Evolutionary conservation across 2,888 invertebrate genomes (phyloP), one percentile per base, ranked within the genome.

Genomic region (Caenorhabditis macrosperma): DNA sequence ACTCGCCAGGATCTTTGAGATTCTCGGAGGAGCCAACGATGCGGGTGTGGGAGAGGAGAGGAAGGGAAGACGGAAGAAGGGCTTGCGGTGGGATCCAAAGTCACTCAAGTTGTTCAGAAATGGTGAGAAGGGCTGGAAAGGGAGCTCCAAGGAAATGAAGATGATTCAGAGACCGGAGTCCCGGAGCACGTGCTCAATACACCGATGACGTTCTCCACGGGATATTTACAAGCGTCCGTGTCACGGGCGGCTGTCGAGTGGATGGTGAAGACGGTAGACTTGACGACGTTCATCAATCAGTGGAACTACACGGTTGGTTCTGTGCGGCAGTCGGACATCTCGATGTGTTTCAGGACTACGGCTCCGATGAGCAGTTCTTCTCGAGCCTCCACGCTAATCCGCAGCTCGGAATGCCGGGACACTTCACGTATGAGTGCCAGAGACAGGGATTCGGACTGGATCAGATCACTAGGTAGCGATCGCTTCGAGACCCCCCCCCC

Each of bases 1-100:
- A 15, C 17, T 81, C 5, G 68, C 38, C 1, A 41, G 20, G 3
- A 38, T 81, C 0, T 81, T 52, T 33, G 60, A 75, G 17, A 20
- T 60, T 1, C 33, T 81, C 17, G 78, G 68, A 15, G 81, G 81
- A 44, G 78, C 74, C n/a, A 81, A 81, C 28, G 81, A 81, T 22
- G 69, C 69, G 10, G 57, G 48, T 22, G 22, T 78, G 26, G 22
- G 41, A 5, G 7, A 5, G 7, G 48, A 41, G 48, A 52, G 24
- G 1, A 17, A 7, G 3, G 48, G 26, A 28, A 12, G 46, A 15
- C 28, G n/a, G 28, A 33, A 4, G 30, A 28, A 10, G 1, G 26
- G 17, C n/a, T 59, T 12, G 30, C n/a, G 50, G 10, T 66, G 69
- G 69, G 55, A 71, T 44, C 72, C 78, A 6, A 68, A 33, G 20